A percentile compares a stretch with the other conserved stretches of the same genome.
Evolutionary conservation across 1,140 invertebrate species (phyloP).

Genomic region (Carposina sasakii): DNA sequence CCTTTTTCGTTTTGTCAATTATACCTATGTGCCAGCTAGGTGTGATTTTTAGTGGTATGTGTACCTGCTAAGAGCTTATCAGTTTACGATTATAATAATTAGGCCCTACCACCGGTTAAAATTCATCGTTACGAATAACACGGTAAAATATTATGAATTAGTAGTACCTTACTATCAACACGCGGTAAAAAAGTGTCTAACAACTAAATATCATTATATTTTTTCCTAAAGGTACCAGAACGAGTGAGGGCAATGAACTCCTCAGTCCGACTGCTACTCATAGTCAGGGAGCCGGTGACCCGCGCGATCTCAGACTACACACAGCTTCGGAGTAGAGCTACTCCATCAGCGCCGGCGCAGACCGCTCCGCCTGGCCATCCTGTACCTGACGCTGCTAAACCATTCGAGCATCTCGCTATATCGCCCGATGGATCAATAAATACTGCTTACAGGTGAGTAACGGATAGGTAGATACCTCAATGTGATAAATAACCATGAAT

Average conservation of each 20-base stretch:
- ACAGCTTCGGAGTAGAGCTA: constrained; percentile 85
- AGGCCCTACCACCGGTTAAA: too few species aligned
- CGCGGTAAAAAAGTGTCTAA: too few species aligned
- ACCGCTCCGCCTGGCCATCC: constrained; percentile 38
- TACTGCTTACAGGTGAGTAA: constrained; percentile 81
- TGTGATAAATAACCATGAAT: too few species aligned
- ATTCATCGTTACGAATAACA: too few species aligned
- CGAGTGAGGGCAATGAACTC: constrained; percentile 94
- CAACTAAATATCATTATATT: not conserved
- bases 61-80: too few species aligned
- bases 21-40: too few species aligned
- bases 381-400: constrained; percentile 65
- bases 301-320: constrained; percentile 97
- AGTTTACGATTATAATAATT: too few species aligned
- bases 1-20: too few species aligned
- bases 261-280: constrained; percentile 92
- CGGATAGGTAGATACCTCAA: too few species aligned
- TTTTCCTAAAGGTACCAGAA: constrained; percentile 80
- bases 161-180: too few species aligned
- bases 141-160: too few species aligned
- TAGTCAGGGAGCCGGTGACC: constrained; percentile 96
- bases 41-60: too few species aligned
- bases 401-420: constrained; percentile 87
- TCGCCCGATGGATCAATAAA: constrained; percentile 87
- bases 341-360: constrained; percentile 70